Evolutionary conservation across 2,797 vertebrate genomes (phyloP), one percentile per base, ranked within the genome.

Genomic region (Danio tinwini): DNA sequence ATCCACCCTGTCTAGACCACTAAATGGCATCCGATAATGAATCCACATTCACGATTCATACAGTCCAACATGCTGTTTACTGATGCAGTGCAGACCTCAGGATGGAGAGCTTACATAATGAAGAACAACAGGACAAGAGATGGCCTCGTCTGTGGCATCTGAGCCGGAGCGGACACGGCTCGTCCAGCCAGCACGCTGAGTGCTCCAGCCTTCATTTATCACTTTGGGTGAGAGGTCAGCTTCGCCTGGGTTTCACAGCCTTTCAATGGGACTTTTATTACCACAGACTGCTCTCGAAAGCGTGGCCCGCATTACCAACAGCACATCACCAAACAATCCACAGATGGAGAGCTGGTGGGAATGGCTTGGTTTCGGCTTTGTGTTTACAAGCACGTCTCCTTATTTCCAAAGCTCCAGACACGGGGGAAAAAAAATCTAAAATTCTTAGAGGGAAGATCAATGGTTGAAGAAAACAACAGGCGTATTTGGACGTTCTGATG

Each of bases 41-140:
- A 83, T 61, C 62, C 9, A 19, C 13, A 11, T 59, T 47, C n/a
- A 17, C 10, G 56, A 83, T 70, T 64, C 76, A 80, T 80, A 17
- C 42, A 63, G 42, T 81, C 61, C 72, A 62, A 17, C 61, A 61
- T 67, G 63, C 81, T 53, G 76, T 83, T 89, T 83, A 80, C 3
- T 73, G 52, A 88, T 86, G 81, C 75, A 44, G 74, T 83, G 80
- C 81, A 73, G 14, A 82, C 77, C 81, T 80, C 81, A 53, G 65
- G 59, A 45, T 40, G 71, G 52, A 85, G 79, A 74, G 52, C 82
- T 82, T 78, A 83, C 13, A 74, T 86, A 87, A 88, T 76, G 69
- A 87, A 76, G 81, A 76, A 76, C 55, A 80, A 74, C 75, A 79
- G 82, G 62, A 71, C 21, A 65, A 61, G 56, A 76, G 72, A 78